phyloP scores from a whole-genome alignment of 2,797 vertebrate species.

The Chromis chromis region DNA sequence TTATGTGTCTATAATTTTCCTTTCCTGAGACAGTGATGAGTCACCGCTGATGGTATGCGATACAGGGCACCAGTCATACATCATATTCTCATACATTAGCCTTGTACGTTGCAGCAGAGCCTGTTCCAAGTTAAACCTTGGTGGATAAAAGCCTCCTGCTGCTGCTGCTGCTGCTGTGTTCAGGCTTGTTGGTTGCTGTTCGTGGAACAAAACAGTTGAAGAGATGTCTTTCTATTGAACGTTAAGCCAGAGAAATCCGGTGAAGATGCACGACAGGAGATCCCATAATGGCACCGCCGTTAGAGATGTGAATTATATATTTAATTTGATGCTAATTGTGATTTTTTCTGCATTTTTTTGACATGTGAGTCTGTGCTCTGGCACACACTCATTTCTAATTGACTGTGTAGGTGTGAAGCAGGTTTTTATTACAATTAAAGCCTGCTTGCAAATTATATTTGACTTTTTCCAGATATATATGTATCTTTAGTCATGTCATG shows the following conservation, averaged over 20 bases:
- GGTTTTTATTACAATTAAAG: constrained; percentile 23
- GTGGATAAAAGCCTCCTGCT: constrained; percentile 26
- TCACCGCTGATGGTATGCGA: constrained; percentile 74
- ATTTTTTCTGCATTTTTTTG: constrained; percentile 18
- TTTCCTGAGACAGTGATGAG: constrained; percentile 70
- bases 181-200: constrained; percentile 55
- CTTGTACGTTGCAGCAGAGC: constrained; percentile 31
- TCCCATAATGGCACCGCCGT: constrained; percentile 3
- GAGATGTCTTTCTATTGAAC: constrained; percentile 19
- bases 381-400: constrained; percentile 13
- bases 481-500: constrained; percentile 15
- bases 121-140: constrained; percentile 46
- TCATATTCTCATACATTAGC: constrained; percentile 62
- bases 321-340: not conserved
- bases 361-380: not conserved
- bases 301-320: not conserved
- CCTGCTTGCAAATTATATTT: constrained; percentile 25
- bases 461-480: constrained; percentile 29
- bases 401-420: too few species aligned
- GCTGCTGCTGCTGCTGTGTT: constrained; percentile 48
- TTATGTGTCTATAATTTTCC: constrained; percentile 68
- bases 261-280: not conserved
- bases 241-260: constrained; percentile 15
- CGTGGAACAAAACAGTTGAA: constrained; percentile 29
- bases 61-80: constrained; percentile 68